phyloP scores from a whole-genome alignment of 2,797 vertebrate genomes.

The Sibirionetta formosa region DNA sequence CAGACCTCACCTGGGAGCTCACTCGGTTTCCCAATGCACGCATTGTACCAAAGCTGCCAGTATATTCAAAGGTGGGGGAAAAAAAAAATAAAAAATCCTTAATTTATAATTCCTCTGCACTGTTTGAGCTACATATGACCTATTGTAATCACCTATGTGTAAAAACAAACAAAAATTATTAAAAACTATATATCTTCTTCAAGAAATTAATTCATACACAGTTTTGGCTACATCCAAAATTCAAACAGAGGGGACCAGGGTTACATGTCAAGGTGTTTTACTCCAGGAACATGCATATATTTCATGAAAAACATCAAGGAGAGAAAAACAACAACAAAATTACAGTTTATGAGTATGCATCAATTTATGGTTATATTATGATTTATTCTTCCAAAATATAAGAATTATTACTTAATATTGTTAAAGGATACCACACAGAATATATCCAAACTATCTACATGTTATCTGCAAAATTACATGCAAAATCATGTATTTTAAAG shows the following conservation, averaged over 20 bases:
- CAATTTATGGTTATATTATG: background rate
- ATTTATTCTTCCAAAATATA: background rate
- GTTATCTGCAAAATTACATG: background rate
- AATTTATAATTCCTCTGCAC: background rate
- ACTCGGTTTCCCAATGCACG: rapidly evolving
- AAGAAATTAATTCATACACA: slow-evolving; percentile 13
- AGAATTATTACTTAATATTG: background rate
- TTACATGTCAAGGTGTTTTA: slow-evolving; percentile 4
- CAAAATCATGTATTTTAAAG: background rate
- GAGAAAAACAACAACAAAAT: background rate
- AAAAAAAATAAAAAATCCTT: background rate
- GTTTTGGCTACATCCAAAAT: slow-evolving; percentile 46
- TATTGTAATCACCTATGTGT: background rate
- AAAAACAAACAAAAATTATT: background rate
- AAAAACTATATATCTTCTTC: slow-evolving; percentile 46
- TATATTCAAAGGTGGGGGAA: background rate
- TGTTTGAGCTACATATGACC: background rate
- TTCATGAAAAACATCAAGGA: background rate
- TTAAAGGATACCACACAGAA: background rate
- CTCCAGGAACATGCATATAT: background rate
- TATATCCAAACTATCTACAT: background rate
- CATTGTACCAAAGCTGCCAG: background rate
- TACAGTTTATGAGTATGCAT: background rate
- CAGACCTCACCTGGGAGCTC: background rate
- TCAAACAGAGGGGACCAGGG: background rate